Base-by-base conservation (phyloP, 2,113 vertebrate genomes). In the Phasianus colchicus region DNA sequence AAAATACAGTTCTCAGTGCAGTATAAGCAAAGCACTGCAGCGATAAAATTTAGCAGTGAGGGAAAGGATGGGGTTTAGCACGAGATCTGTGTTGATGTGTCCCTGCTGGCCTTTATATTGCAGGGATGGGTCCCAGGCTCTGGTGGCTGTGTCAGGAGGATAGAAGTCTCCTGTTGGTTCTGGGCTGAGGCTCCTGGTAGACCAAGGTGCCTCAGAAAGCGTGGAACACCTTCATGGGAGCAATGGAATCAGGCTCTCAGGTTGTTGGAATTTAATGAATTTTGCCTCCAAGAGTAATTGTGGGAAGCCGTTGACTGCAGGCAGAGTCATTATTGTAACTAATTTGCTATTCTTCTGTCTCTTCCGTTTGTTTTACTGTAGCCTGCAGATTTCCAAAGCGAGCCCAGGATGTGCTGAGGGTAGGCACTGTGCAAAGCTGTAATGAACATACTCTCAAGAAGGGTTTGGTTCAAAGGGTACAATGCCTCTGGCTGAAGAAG, bases 1-100 rank as follows among this genome's bases (percentile, higher is more conserved):
- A 11, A 60, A 11, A 9, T 5, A 5, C 3, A 2, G 18, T 43
- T 70, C 38, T 3, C 1, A 1, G 14, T 4, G 30, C 4, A 2
- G 67, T 14, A 3, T 2, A 42, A 90, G 43, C 18, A 25, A 52
- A 82, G 19, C 1, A 6, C 4, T 25, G 9, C 9, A 15, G 69
- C 2, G 9, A 4, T 30, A 3, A 36, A 75, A 64, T 3, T 10
- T 2, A 36, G 25, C 4, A 0, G 3, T 8, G 38, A 47, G 50
- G 40, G 34, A 42, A 16, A 47, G 40, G 40, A 5, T 6, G 10
- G 60, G 52, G 25, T 4, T 43, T 2, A 4, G 8, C 5, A 25
- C 0, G 5, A 27, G 64, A 64, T 4, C 8, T 27, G 15, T 14
- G 29, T 7, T 66, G 82, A 27, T 27, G 60, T 0, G 1, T 52